Evolutionary conservation across 1,140 invertebrate species (phyloP).

Genomic region (Eueides isabella): DNA sequence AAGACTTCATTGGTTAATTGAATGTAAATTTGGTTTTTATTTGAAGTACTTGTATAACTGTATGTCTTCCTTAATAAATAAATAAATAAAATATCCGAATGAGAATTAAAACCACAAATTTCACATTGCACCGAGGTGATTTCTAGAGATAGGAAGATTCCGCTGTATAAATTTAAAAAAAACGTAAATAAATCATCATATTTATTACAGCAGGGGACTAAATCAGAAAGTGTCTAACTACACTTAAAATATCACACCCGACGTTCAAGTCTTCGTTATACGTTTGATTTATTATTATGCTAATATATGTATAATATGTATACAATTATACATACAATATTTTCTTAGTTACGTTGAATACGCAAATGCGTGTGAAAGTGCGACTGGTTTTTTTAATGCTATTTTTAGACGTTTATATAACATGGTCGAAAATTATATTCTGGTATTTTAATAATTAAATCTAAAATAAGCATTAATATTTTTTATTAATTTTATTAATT

Average conservation of each 20-base stretch:
- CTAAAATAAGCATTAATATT: too few species aligned
- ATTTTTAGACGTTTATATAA: background rate
- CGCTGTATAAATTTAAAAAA: background rate
- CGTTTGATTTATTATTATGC: constrained; percentile 6
- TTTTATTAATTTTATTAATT: too few species aligned
- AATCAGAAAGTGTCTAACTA: background rate
- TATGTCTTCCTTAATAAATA: too few species aligned
- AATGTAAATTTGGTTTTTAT: too few species aligned
- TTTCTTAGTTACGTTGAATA: constrained; percentile 2
- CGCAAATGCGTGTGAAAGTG: constrained; percentile 8
- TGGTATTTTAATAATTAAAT: too few species aligned
- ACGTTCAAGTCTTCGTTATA: background rate
- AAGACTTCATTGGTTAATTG: too few species aligned
- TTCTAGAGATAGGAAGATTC: background rate
- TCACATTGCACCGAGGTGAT: background rate
- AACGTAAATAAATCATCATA: background rate
- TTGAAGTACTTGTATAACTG: too few species aligned
- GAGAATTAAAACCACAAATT: background rate
- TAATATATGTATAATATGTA: constrained; percentile 5
- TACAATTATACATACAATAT: constrained; percentile 4
- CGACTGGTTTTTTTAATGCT: background rate
- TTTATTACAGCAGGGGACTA: background rate
- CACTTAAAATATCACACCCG: background rate
- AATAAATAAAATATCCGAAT: too few species aligned
- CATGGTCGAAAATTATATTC: background rate